Base-by-base conservation (phyloP, 2,888 invertebrate species). In the Phyto melanocephala region DNA sequence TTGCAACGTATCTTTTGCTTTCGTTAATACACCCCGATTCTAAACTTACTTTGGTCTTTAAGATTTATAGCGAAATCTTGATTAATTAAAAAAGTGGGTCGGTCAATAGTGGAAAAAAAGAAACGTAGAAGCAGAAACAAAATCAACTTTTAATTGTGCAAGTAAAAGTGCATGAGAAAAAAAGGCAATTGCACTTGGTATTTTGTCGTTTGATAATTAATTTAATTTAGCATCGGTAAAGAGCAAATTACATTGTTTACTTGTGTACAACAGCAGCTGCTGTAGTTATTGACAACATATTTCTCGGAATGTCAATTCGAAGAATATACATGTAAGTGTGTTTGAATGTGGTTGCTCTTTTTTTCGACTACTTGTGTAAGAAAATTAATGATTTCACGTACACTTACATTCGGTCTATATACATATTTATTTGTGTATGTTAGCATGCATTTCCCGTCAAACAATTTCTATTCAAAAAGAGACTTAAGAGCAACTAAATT, bases 221-320 rank as follows among this genome's bases (percentile, higher is more conserved):
- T 80, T 80, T 63, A 80, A 80, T 75, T 70, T 68, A 56, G 75
- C 75, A 70, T 75, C 75, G 75, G 63, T 65, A 68, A 70, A 70
- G 75, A 58, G 65, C 74, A 80, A 58, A 80, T 80, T 74, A 63
- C 50, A 28, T 75, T 70, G 56, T 74, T 56, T 58, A n/a, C 58
- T 67, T 72, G 35, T 76, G 20, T 74, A 7, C 13, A 8, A 22
- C 11, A 22, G 22, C 50, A 22, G 50, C 47, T 45, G 67, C 47
- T 22, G 37, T 37, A 15, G 37, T 11, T 40, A 13, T n/a, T 22
- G 13, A 22, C 22, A 13, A 22, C 50, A 22, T 50, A 5, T 50
- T 50, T 22, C 15, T 7, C 22, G 11, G 13, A 11, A 13, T 22
- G 11, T 50, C 22, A 11, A 2, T 10, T 3, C 22, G 11, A 11